Base-by-base conservation (phyloP, 2,888 invertebrate species). In the Hermaeophaga mercurialis region DNA sequence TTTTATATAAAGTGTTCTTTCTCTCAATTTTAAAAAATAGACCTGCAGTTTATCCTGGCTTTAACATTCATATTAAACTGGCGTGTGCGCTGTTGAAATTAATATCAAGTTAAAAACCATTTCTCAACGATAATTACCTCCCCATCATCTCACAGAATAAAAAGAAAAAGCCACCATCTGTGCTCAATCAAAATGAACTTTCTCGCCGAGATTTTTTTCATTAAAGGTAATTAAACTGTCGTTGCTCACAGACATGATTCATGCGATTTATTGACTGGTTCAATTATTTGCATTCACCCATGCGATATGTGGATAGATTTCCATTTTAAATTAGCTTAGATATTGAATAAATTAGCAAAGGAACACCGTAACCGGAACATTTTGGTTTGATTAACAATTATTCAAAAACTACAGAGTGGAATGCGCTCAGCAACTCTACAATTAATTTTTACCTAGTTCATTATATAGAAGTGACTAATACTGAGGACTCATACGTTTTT, bases 221-320 rank as follows among this genome's bases (percentile, higher is more conserved):
- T 44, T 45, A 44, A 26, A 56, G 26, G 56, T 44, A 49, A 56
- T 56, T 56, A 56, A 53, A 57, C 47, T 48, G 43, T 57, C 57
- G 47, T 57, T 53, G 41, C 38, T 52, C 45, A 38, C 54, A 38
- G 45, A 48, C 44, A 36, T 52, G 38, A 54, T 48, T 54, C 48
- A 8, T 17, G 34, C 52, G 54, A 54, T 54, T 54, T 54, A 58
- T 58, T 50, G 26, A 11, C 17, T n/a, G 11, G 31, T 36, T 36
- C 36, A 17, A 36, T 5, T 6, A 22, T 22, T 22, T 22, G 22
- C 6, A 22, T 22, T 22, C 22, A 22, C 22, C 6, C n/a, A n/a
- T n/a, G n/a, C n/a, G 22, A 22, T 22, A 22, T 22, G 22, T 22
- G 6, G 6, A n/a, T n/a, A n/a, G n/a, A n/a, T n/a, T n/a, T n/a